phyloP scores from a whole-genome alignment of 2,113 vertebrate genomes.

The Pampusana beccarii region DNA sequence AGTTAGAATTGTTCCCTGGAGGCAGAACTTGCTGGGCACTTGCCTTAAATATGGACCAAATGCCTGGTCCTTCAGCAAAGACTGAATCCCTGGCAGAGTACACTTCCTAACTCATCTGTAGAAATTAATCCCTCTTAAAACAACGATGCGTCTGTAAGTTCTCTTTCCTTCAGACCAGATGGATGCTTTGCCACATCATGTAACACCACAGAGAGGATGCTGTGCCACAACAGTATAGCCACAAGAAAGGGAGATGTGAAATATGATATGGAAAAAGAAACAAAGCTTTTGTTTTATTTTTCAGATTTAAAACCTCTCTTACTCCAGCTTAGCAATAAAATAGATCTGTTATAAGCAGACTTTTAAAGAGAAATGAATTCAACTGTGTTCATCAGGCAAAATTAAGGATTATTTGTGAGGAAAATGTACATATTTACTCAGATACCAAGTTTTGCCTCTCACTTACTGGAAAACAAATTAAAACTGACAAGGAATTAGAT shows the following conservation, averaged over 20 bases:
- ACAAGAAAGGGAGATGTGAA: not conserved
- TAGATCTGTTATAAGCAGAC: not conserved
- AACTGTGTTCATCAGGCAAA: not conserved
- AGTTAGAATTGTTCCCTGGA: not conserved
- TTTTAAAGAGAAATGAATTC: not conserved
- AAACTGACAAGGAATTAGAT: not conserved
- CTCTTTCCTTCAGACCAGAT: not conserved
- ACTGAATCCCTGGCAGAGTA: not conserved
- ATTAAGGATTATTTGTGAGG: not conserved
- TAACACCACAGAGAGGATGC: not conserved
- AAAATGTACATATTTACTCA: not conserved
- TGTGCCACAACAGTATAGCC: not conserved
- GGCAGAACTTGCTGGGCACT: not conserved
- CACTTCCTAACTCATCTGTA: not conserved
- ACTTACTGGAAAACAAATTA: conserved; percentile 1
- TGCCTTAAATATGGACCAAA: not conserved
- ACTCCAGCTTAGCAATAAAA: not conserved
- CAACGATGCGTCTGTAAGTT: not conserved
- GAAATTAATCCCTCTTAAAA: not conserved
- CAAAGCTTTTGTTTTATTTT: not conserved
- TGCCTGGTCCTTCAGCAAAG: not conserved
- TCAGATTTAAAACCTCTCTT: not conserved
- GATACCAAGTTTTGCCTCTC: not conserved
- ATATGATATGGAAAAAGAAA: not conserved
- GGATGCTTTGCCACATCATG: not conserved